Base-by-base conservation (phyloP, 2,797 vertebrate genomes). In the Myripristis murdjan region DNA sequence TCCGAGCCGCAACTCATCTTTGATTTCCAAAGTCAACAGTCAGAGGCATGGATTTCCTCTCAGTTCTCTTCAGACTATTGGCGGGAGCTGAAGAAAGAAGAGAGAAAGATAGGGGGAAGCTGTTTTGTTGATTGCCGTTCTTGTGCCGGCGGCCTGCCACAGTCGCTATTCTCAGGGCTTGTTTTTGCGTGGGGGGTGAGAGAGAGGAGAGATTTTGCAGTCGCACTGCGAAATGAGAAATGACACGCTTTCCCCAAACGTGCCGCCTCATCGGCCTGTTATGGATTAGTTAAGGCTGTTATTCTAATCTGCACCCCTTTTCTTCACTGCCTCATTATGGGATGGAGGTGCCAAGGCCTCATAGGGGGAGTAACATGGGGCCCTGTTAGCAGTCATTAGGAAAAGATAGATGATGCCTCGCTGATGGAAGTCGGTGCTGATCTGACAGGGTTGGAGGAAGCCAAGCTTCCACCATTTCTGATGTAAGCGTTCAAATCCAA, bases 261-360 rank as follows among this genome's bases (percentile, higher is more conserved):
- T 68, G 78, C 77, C 80, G 80, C 83, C 85, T 89, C 90, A 76
- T 88, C 66, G 82, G 79, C 81, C 87, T 70, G 85, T 84, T 89
- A 55, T 89, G 86, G 89, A 92, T 94, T 93, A 93, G 93, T 91
- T 87, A 73, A 82, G 91, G 90, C 87, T 91, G 89, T 92, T 94
- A 92, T 88, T 89, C 87, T 91, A 92, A 94, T 93, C 91, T 92
- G 81, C 69, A 8, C 70, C 84, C 80, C 87, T 87, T 90, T 90
- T 90, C 90, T 87, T 89, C 55, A 66, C 82, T 53, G 67, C 68
- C 85, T 90, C 90, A 90, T 90, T 89, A 89, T 71, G 75, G 73
- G 79, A 47, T 18, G n/a, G 70, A 82, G 86, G 84, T 90, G 90
- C 87, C 90, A 89, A 83, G 77, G 87, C 81, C 87, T 87, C 80